Base-by-base conservation (phyloP, 2,113 vertebrate genomes). In the Pygathrix nemaeus region DNA sequence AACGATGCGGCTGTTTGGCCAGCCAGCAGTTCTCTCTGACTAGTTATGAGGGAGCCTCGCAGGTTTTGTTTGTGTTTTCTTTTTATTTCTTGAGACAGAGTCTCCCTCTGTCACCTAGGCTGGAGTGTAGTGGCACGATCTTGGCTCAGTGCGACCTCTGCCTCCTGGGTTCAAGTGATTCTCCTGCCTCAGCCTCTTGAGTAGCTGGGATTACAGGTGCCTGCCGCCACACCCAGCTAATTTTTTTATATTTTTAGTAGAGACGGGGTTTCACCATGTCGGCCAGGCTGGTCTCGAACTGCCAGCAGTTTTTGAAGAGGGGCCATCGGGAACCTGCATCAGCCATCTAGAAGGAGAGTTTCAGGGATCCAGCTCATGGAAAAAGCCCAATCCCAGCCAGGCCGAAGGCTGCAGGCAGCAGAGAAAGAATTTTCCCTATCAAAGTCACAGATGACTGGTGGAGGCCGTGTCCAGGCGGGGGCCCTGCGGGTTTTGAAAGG, bases 1-100 rank as follows among this genome's bases (percentile, higher is more conserved):
- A 2, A 55, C 23, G 18, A n/a, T 0, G 4, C 4, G 27, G 52
- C 32, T 6, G 2, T 7, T 0, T 16, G 50, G 86, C 43, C 4
- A 9, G 43, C 25, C 0, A 2, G 48, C 43, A 12, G 27, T 35
- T 30, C 35, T 43, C n/a, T n/a, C 8, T n/a, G n/a, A 52, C 5
- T 3, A 9, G 48, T 35, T 30, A 25, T 73, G 66, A 72, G 25
- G 23, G 66, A 45, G 11, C 48, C 45, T 10, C 6, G 0, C 52
- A 55, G 52, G 52, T 55, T 55, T 20, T 6, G 50, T 50, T 50
- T 55, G 48, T 55, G 17, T 55, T 55, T 55, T 55, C 6, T 55
- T 55, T 55, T 50, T 18, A 38, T 7, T 55, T 55, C 18, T 20
- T 55, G 52, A 55, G 18, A 55, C 18, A 18, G 52, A 55, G 52